Evolutionary conservation across 2,797 vertebrate species (phyloP).

Genomic region (Pseudochirops cupreus): DNA sequence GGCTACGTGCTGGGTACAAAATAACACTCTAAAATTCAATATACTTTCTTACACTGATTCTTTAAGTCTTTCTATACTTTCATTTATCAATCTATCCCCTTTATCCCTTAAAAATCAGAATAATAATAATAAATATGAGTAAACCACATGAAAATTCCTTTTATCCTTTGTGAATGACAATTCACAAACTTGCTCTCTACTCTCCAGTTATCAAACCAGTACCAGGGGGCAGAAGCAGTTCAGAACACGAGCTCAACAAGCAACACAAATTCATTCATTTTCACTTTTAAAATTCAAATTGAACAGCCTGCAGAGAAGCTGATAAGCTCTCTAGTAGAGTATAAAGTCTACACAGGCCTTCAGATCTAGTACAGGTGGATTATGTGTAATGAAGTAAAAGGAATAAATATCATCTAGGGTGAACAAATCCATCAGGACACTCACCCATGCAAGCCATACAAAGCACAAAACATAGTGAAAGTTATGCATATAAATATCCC

Average conservation of each 20-base stretch:
- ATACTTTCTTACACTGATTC: slow-evolving; percentile 16
- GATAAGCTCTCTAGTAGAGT: slow-evolving; percentile 90
- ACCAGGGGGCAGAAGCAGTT: slow-evolving; percentile 72
- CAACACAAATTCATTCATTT: slow-evolving; percentile 86
- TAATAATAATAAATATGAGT: not conserved
- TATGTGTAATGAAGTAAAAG: slow-evolving; percentile 88
- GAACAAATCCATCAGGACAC: slow-evolving; percentile 83
- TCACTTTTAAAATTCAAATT: slow-evolving; percentile 92
- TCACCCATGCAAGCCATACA: slow-evolving; percentile 80
- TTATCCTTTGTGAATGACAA: slow-evolving; percentile 76
- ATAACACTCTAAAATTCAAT: slow-evolving; percentile 32
- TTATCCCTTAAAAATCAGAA: not conserved
- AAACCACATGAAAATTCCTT: slow-evolving; percentile 50
- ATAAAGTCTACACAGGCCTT: slow-evolving; percentile 84
- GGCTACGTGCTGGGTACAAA: not conserved
- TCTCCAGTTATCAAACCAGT: slow-evolving; percentile 77
- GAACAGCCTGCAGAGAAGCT: slow-evolving; percentile 88
- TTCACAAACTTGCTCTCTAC: slow-evolving; percentile 70
- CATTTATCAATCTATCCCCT: not conserved
- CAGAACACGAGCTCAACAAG: slow-evolving; percentile 81
- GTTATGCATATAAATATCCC: slow-evolving; percentile 78
- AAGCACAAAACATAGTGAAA: slow-evolving; percentile 72
- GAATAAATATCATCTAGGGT: slow-evolving; percentile 87
- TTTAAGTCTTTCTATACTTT: slow-evolving; percentile 1
- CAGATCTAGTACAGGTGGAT: slow-evolving; percentile 87